Base-by-base conservation (phyloP, 2,888 invertebrate species). In the Heteropelma amictum region DNA sequence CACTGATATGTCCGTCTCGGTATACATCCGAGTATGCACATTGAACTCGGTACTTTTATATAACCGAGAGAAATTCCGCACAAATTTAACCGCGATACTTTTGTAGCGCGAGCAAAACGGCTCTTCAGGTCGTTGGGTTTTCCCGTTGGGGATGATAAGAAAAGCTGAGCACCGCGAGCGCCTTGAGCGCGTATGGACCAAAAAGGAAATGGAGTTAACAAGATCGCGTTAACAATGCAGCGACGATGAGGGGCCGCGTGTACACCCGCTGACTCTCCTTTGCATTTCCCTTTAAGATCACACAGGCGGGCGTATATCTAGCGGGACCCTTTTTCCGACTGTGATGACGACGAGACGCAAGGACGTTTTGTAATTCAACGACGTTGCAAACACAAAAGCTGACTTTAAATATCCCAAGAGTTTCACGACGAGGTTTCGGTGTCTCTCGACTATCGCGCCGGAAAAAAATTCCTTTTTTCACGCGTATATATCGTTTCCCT, bases 181-280 rank as follows among this genome's bases (percentile, higher is more conserved):
- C 72, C 56, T 64, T 53, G 63, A 58, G 58, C 65, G 42, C 28
- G 33, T 35, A 33, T 28, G 49, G 28, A 51, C 42, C 63, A 35
- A 64, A 71, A 64, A 38, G 67, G 56, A 76, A 77, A 77, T 61
- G 69, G 73, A 79, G 74, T 79, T 79, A 79, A 79, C 77, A 76
- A 79, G 79, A 79, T 79, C 79, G 74, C 65, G 72, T 77, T 79
- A 79, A 79, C 76, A 77, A 79, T 77, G 74, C 77, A 79, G 68
- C 65, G 61, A 64, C 74, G 74, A 77, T 71, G 77, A 79, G 76
- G 69, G 45, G 42, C 19, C 49, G 40, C 49, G 54, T 23, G 65
- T 60, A 53, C 26, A 38, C 21, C 17, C n/a, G 19, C n/a, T 2
- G 12, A 42, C 35, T 19, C 14, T 7, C 33, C 30, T 19, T 49